These are phyloP conservation scores for Macrochelys suwanniensis DNA, from an alignment of 2,797 vertebrate species.

Conservation along the genomic window DNA sequence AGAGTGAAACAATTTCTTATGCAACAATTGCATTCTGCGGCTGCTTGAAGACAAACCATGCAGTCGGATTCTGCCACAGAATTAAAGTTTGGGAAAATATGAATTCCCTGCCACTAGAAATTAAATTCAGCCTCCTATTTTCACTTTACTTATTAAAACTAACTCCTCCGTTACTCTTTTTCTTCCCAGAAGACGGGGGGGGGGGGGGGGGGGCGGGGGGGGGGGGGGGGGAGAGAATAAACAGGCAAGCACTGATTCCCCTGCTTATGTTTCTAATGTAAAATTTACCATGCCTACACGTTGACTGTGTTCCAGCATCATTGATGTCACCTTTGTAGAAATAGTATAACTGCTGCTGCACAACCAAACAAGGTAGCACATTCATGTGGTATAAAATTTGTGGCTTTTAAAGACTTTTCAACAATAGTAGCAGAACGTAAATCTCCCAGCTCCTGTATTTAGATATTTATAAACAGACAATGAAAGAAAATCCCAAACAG, in stretches of 20 bases:
- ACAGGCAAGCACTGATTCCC: not conserved
- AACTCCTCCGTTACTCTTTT: not conserved
- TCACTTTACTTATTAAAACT: not conserved
- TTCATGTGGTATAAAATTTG: not conserved
- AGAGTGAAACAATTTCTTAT: not conserved
- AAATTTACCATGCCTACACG: not conserved
- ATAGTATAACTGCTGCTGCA: not conserved
- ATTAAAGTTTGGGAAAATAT: not conserved
- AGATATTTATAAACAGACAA: not conserved
- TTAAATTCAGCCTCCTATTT: not conserved
- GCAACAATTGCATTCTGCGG: not conserved
- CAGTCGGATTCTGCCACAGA: not conserved
- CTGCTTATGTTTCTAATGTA: not conserved
- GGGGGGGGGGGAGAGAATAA: too few relatives aligned
- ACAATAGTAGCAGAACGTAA: not conserved
- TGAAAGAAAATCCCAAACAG: not conserved
- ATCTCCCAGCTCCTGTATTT: not conserved
- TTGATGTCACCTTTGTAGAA: constrained; percentile 9
- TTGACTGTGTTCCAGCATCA: not conserved
- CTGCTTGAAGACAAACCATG: not conserved
- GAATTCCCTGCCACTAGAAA: not conserved
- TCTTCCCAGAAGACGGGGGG: not conserved
- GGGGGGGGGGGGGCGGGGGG: too few relatives aligned
- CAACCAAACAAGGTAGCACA: not conserved
- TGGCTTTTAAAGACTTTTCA: not conserved